Evolutionary conservation across 2,888 invertebrate species (phyloP), one percentile per base, ranked within the genome.

Genomic region (Cheilosia vernalis): DNA sequence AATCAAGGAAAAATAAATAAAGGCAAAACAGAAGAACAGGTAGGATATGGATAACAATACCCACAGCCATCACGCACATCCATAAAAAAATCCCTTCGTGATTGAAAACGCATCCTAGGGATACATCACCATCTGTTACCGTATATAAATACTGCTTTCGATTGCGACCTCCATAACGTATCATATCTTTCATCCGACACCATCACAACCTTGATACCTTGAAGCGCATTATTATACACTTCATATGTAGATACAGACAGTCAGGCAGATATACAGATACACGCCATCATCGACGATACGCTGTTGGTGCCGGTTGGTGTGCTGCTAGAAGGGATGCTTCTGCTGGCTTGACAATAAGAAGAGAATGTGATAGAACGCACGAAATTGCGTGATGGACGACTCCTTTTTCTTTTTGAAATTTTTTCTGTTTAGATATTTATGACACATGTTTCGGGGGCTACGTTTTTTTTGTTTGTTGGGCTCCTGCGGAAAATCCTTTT

Each of bases 81-180:
- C 47, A 56, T 76, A 49, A 56, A 58, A 40, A 42, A 33, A 61
- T 70, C 55, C 44, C 56, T 67, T 66, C 19, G 63, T 70, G 70
- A 72, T 63, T 64, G 70, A 79, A 63, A 70, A 79, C 63, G 56
- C 63, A 72, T 79, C 40, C 61, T 15, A 19, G 17, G 55, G 40
- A 77, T 79, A 79, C 49, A 79, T 79, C 58, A 70, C 47, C 70
- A 70, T 64, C 78, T 40, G 61, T 76, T 76, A 77, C 67, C 49
- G 60, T 51, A 33, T 13, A 13, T 37, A 37, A 58, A 58, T 66
- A 37, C 37, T 49, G 30, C 51, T 53, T 51, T 72, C 56, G 69
- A 60, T 72, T 24, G 24, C 51, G 21, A 64, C 63, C 58, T 44
- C 53, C 53, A 60, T 70, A 27, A 21, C 63, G 44, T 63, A 56